These are phyloP conservation scores for Onychomys leucogaster DNA, from an alignment of 2,797 vertebrate species.

Conservation along the genomic window DNA sequence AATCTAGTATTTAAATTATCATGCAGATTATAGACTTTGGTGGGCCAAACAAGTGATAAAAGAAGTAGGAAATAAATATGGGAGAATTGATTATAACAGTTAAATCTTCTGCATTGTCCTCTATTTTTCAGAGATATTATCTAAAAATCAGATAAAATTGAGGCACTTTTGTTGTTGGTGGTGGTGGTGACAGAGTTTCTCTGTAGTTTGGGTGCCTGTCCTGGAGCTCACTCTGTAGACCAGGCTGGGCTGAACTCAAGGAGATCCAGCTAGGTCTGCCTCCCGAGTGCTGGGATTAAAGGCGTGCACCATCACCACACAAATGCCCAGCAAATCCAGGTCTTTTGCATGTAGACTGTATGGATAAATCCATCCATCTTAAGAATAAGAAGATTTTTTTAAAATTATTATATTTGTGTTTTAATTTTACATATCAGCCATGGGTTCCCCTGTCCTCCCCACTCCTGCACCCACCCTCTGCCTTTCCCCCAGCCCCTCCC, in stretches of 20 bases:
- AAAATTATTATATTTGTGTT: too few relatives aligned
- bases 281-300: too few relatives aligned
- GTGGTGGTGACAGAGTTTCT: too few relatives aligned
- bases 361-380: not conserved
- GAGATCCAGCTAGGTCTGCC: too few relatives aligned
- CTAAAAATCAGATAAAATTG: not conserved
- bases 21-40: not conserved
- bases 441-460: too few relatives aligned
- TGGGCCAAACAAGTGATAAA: not conserved
- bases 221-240: too few relatives aligned
- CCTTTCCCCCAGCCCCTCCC: too few relatives aligned
- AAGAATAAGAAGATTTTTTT: not conserved
- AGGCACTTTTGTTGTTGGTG: not conserved
- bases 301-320: too few relatives aligned
- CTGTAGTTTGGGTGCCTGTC: too few relatives aligned
- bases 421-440: too few relatives aligned
- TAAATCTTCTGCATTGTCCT: not conserved
- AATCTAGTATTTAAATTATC: not conserved
- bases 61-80: rapidly evolving
- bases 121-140: not conserved
- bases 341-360: not conserved
- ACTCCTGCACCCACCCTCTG: too few relatives aligned
- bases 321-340: not conserved
- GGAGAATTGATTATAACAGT: not conserved
- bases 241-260: too few relatives aligned